Base-by-base conservation (phyloP, 2,888 invertebrate genomes). In the Orchesellides sinensis region DNA sequence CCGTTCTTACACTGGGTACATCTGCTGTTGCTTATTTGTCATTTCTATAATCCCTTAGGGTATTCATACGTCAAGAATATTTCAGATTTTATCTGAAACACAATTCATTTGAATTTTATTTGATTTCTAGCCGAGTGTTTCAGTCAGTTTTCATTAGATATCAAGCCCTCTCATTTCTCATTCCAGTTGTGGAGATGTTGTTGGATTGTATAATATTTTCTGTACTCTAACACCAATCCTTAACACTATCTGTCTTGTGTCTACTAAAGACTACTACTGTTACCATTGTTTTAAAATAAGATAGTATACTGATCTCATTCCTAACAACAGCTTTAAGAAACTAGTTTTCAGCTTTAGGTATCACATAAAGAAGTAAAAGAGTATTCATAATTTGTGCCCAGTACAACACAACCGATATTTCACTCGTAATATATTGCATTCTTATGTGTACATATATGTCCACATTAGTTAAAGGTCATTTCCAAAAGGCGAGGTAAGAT, bases 21-120 rank as follows among this genome's bases (percentile, higher is more conserved):
- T 10, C n/a, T 49, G 52, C 17, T 49, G 17, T 12, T 79, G 70
- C 79, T 70, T 79, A 79, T 79, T 79, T 79, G 70, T 73, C 80
- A 80, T 66, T 80, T 59, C 56, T 52, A 73, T 73, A 56, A 68
- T 68, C 73, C 72, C 73, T 66, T 49, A 49, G 72, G 73, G 72
- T 68, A 72, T 83, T 83, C 73, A 72, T 78, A 72, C 66, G 83
- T 77, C 83, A 83, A 66, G 77, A 70, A 72, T 83, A 72, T 83
- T 72, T 83, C 77, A 77, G 83, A 83, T 83, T 77, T 83, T 70
- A 83, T 83, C 83, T 77, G 63, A 54, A 79, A 49, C 59, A 59
- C 79, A 79, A 79, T 66, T 75, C 68, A 75, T 69, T 82, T 52
- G 66, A 82, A 74, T 82, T 75, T 69, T 63, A 63, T 65, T 73